Evolutionary conservation across 2,888 invertebrate genomes (phyloP).

Genomic region (Lithosia quadra): DNA sequence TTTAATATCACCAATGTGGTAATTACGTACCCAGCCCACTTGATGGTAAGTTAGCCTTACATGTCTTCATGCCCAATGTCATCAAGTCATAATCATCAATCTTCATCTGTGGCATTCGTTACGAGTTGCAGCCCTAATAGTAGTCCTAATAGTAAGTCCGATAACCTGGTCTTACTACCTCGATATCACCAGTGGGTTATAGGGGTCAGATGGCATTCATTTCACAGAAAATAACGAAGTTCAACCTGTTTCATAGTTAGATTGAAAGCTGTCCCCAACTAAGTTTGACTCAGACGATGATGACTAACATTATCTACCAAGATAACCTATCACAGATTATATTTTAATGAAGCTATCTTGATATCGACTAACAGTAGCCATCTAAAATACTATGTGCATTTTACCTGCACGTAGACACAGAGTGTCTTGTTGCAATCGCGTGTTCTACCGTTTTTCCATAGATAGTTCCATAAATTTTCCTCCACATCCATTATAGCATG

Average conservation of each 20-base stretch:
- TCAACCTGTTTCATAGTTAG: background rate
- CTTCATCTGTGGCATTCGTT: no score
- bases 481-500: conserved; percentile 44
- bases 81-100: no score
- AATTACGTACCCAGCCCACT: no score
- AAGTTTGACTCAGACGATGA: background rate
- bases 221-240: background rate
- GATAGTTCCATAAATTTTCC: conserved; percentile 41
- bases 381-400: background rate
- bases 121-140: no score
- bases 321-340: background rate
- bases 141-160: no score
- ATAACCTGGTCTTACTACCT: no score
- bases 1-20: no score
- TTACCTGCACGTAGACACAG: conserved; percentile 43
- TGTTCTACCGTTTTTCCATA: conserved; percentile 31
- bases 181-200: no score
- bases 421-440: conserved; percentile 36
- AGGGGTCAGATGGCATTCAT: no score
- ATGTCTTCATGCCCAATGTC: no score
- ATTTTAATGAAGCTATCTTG: background rate
- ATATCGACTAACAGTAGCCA: background rate
- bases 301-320: background rate
- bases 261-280: background rate
- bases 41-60: no score